A percentile compares a stretch with the other conserved stretches of the same genome.
phyloP scores from a whole-genome alignment of 2,113 vertebrate genomes.

The Irena cyanogastra region DNA sequence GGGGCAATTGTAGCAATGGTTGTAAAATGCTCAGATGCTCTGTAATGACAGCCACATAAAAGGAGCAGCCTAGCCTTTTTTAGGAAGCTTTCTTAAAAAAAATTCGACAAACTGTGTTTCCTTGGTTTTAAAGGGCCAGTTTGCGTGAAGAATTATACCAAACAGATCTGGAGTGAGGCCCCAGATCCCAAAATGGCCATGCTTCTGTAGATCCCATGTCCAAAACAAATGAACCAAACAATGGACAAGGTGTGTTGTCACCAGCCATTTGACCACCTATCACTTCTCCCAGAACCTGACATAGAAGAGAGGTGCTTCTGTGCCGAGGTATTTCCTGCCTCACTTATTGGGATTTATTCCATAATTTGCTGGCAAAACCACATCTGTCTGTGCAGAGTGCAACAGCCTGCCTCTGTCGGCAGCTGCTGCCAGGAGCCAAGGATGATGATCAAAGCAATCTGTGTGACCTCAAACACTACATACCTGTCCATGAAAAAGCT shows the following conservation, averaged over 20 bases:
- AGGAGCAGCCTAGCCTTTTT: not conserved
- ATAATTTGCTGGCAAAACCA: not conserved
- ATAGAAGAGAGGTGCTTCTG: accelerated
- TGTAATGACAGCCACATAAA: not conserved
- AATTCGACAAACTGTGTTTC: not conserved
- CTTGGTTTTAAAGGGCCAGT: not conserved
- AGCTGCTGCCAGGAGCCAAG: not conserved
- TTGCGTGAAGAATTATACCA: not conserved
- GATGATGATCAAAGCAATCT: not conserved
- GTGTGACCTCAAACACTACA: not conserved
- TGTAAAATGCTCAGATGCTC: not conserved
- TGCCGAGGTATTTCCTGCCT: not conserved
- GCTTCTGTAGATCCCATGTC: not conserved
- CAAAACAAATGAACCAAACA: not conserved
- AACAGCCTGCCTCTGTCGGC: not conserved
- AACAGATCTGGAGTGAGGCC: not conserved
- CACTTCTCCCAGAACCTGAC: not conserved
- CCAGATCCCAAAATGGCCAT: not conserved
- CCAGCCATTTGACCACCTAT: accelerated
- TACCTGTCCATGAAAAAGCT: not conserved
- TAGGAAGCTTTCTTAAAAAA: not conserved
- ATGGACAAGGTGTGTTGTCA: accelerated
- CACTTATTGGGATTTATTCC: not conserved
- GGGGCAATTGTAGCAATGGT: not conserved
- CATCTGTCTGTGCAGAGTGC: accelerated